Percentiles rank a stretch among this genome's conserved stretches.
phyloP scores from a whole-genome alignment of 2,797 vertebrate species.

The Mus minutoides region DNA sequence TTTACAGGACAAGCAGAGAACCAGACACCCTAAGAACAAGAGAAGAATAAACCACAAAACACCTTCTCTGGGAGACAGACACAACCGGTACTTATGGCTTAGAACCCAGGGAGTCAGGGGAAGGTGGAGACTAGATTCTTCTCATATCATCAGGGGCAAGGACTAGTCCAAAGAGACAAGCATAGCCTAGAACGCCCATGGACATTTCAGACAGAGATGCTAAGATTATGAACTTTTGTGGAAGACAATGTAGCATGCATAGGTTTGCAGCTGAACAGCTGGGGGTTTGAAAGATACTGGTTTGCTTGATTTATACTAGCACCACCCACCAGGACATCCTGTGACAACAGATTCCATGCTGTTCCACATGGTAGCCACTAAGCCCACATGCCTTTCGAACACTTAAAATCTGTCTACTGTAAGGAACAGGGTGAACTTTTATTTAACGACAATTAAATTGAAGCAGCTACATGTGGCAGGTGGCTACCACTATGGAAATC shows the following conservation, averaged over 20 bases:
- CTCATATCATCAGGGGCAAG: background rate
- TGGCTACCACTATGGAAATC: background rate
- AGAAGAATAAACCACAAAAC: background rate
- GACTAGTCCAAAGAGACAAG: background rate
- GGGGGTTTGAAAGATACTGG: background rate
- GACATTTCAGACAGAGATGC: background rate
- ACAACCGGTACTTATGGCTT: accelerated
- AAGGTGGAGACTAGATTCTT: accelerated
- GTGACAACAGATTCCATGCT: accelerated
- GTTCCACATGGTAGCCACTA: background rate
- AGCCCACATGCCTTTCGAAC: accelerated
- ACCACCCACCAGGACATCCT: too few relatives aligned
- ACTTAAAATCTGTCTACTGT: background rate
- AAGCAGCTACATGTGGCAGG: too few relatives aligned
- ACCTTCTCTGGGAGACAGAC: background rate
- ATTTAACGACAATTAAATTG: background rate
- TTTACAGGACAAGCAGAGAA: too few relatives aligned
- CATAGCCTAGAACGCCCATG: accelerated
- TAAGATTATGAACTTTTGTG: too few relatives aligned
- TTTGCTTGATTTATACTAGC: background rate
- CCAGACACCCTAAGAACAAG: background rate
- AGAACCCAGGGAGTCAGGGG: background rate
- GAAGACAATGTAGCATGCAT: accelerated
- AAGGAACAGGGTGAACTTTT: accelerated
- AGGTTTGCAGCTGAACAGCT: background rate